These are phyloP conservation scores for Brachyopa scutellaris DNA, from an alignment of 2,888 invertebrate species.

Conservation along the genomic window DNA sequence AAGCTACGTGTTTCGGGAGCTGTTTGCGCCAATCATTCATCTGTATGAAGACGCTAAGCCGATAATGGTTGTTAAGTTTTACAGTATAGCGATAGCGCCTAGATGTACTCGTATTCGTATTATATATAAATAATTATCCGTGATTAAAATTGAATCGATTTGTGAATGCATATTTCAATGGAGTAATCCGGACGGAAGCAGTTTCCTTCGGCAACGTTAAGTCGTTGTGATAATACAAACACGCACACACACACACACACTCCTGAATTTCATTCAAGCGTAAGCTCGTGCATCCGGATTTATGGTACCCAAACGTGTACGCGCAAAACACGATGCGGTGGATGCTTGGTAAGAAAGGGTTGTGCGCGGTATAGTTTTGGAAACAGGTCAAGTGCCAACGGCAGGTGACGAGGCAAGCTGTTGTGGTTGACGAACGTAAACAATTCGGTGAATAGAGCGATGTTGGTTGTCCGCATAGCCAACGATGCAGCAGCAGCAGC, in stretches of 20 bases:
- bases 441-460: conserved; percentile 18
- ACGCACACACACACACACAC: not conserved
- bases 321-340: not conserved
- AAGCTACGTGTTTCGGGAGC: conserved; percentile 13
- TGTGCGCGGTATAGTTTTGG: not conserved
- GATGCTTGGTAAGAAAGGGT: not conserved
- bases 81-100: conserved; percentile 21
- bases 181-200: conserved; percentile 21
- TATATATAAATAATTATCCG: conserved; percentile 62
- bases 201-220: conserved; percentile 43
- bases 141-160: conserved; percentile 51
- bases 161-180: conserved; percentile 2
- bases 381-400: conserved; percentile 73
- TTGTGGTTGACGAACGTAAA: conserved; percentile 65
- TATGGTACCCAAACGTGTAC: conserved; percentile 12
- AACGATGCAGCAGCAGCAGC: conserved; percentile 27
- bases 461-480: conserved; percentile 42
- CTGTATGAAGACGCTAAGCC: conserved; percentile 51
- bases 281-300: conserved; percentile 40
- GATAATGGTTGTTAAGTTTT: conserved; percentile 56
- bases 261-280: conserved; percentile 35
- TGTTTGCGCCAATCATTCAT: conserved; percentile 14
- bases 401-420: conserved; percentile 70
- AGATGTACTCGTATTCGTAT: conserved; percentile 47
- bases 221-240: conserved; percentile 40